Evolutionary conservation across 2,888 invertebrate genomes (phyloP).

Genomic region (Philonicus albiceps): DNA sequence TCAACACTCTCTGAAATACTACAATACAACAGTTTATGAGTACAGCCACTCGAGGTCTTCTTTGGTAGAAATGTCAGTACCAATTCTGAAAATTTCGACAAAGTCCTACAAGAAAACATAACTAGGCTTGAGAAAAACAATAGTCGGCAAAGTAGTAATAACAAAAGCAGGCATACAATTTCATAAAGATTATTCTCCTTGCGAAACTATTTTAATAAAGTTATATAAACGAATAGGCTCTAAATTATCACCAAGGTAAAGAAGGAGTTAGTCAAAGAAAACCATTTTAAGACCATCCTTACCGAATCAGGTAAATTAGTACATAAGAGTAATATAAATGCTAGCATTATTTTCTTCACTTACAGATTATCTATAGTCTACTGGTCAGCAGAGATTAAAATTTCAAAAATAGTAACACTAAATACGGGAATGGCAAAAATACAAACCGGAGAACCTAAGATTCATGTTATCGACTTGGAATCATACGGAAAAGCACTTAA

Average conservation of each 20-base stretch:
- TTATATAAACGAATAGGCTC: conserved; percentile 17
- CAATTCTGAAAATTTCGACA: too few relatives aligned
- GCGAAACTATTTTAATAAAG: conserved; percentile 4
- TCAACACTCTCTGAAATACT: neutral
- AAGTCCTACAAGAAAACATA: conserved; percentile 26
- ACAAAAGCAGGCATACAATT: neutral
- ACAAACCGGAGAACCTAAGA: conserved; percentile 31
- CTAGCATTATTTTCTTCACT: too few relatives aligned
- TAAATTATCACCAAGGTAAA: too few relatives aligned
- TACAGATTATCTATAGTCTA: neutral
- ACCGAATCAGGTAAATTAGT: conserved; percentile 3
- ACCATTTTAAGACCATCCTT: too few relatives aligned
- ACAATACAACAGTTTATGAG: too few relatives aligned
- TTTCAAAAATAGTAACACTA: too few relatives aligned
- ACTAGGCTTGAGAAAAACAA: neutral
- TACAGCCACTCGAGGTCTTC: too few relatives aligned
- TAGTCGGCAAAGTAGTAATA: neutral
- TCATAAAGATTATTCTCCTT: neutral
- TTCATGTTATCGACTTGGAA: conserved; percentile 40
- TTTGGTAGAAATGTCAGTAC: too few relatives aligned
- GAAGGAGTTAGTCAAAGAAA: too few relatives aligned
- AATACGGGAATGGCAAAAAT: conserved; percentile 37
- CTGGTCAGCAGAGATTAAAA: neutral
- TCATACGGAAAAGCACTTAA: neutral
- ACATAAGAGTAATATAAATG: too few relatives aligned